Evolutionary conservation across 2,888 invertebrate species (phyloP), one percentile per base, ranked within the genome.

Genomic region (Ectobius pallidus): DNA sequence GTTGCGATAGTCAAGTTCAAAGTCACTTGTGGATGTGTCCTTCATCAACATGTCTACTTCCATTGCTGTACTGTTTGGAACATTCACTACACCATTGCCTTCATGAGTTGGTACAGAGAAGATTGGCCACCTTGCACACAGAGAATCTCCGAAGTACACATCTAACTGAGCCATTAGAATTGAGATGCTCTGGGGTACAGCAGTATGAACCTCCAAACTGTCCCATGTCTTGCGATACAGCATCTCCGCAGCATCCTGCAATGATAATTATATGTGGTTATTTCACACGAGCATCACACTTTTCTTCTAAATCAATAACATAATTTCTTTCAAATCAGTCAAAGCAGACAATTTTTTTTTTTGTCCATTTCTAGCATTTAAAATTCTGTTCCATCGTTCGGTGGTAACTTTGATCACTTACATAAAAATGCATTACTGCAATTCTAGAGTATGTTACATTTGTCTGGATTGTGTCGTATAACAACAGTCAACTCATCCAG

Each of bases 191-290:
- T 46, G 34, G 4, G 30, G 6, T 30, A 16, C n/a, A n/a, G 30
- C n/a, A 30, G 58, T 30, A 16, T 58, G 58, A 30, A 16, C 30
- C 22, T 22, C 20, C 0, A 3, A 52, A 25, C 22, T 52, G 52
- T 52, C 25, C 70, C 62, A 63, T 16, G 55, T 39, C 11, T 52
- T 70, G 2, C 44, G 65, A 42, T 67, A 73, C 25, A 73, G 30
- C 39, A 63, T 27, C 44, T 73, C 73, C 1, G 67, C 58, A 22
- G 73, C 70, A 49, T 22, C 49, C 73, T 73, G 72, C 2, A 72
- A 68, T 11, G 25, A 4, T n/a, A n/a, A n/a, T n/a, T n/a, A n/a
- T n/a, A n/a, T n/a, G n/a, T n/a, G n/a, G n/a, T n/a, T n/a, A n/a
- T n/a, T n/a, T n/a, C n/a, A n/a, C n/a, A n/a, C n/a, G n/a, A n/a